These are phyloP conservation scores for Caracal caracal DNA, from an alignment of 2,113 vertebrate genomes.

Conservation along the genomic window DNA sequence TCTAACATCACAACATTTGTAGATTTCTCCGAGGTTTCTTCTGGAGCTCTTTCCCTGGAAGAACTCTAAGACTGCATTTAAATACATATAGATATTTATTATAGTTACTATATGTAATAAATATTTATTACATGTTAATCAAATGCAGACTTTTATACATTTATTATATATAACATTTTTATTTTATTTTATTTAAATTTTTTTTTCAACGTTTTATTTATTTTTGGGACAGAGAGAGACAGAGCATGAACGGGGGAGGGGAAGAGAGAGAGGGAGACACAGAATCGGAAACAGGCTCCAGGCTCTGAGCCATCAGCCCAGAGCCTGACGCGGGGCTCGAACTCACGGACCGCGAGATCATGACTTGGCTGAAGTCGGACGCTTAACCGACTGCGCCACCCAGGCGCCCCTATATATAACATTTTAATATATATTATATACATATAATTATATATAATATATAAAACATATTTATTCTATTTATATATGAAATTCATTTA, in stretches of 20 bases:
- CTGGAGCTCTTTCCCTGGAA: background rate
- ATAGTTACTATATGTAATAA: background rate
- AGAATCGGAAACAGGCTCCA: no score
- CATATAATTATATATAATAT: background rate
- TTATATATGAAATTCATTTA: background rate
- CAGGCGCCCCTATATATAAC: no score
- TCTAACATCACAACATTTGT: background rate
- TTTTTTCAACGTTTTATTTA: no score
- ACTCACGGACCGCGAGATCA: no score
- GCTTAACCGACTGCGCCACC: no score
- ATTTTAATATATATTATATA: background rate
- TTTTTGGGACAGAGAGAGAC: no score
- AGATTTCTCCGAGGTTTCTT: background rate
- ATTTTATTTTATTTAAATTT: no score
- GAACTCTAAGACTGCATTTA: background rate
- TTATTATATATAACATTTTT: background rate
- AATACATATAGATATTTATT: background rate
- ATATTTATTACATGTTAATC: background rate
- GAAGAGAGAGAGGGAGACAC: no score
- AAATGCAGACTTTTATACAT: background rate
- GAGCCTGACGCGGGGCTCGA: no score
- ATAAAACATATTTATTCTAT: background rate
- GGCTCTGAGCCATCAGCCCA: no score
- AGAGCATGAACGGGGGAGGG: no score
- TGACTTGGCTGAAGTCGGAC: no score